Evolutionary conservation across 2,888 invertebrate genomes (phyloP), one percentile per base, ranked within the genome.

Genomic region (Pyrrhia umbra): DNA sequence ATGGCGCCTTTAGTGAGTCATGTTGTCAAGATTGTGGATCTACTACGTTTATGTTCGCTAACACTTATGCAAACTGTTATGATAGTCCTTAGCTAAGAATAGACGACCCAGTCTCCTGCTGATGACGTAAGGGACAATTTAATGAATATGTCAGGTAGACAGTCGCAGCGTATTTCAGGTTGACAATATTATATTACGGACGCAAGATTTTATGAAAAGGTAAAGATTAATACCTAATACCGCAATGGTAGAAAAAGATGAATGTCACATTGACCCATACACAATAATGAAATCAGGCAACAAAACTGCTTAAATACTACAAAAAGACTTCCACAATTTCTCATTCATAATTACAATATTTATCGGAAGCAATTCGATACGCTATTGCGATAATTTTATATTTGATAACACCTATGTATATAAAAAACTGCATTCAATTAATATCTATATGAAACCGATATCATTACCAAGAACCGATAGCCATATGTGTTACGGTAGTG

Each of bases 1-100:
- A 16, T 72, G 73, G 80, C 73, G 79, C 77, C 68, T 57, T 25
- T 58, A 61, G 25, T 77, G 77, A 79, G 52, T 77, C 77, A 77
- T 47, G 40, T 18, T 15, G 37, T 55, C 42, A 52, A 43, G 54
- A 39, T 70, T 59, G 50, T 65, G 39, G 42, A 51, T 39, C 16
- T 23, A 57, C 60, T 25, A 0, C 51, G 65, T 70, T 65, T 71
- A 42, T 50, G 52, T 66, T 51, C 23, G 4, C 55, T 55, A 51
- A 59, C 47, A 51, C 39, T 59, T 66, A 51, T 47, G 59, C 59
- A 59, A 70, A 70, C 72, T 59, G 50, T 70, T 70, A 71, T 55
- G 59, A 51, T 71, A 42, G 42, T 55, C 13, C 50, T 37, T n/a
- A 55, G 25, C 25, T 59, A 55, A 51, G 37, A 55, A 66, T 56